phyloP scores from a whole-genome alignment of 2,888 invertebrate genomes.

The Girardia tigrina region DNA sequence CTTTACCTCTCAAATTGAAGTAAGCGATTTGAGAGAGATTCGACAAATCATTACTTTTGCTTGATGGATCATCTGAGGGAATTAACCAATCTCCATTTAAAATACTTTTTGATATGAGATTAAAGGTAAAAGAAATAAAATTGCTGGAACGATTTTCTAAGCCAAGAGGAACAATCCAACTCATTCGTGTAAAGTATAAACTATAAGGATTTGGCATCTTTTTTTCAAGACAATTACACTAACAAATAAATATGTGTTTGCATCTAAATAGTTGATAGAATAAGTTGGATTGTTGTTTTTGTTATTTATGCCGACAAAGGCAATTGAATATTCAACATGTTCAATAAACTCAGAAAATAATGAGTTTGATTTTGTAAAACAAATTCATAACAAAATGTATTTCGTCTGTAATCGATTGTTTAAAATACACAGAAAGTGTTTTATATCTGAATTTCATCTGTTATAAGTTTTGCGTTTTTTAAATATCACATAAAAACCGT shows the following conservation, averaged over 20 bases:
- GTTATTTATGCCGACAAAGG: neutral
- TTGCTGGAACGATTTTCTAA: neutral
- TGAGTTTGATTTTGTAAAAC: no score
- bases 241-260: neutral
- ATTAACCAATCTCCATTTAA: neutral
- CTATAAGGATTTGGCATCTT: neutral
- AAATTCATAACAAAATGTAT: no score
- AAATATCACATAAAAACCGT: no score
- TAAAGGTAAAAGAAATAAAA: neutral
- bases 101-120: neutral
- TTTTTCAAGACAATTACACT: neutral
- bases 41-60: neutral
- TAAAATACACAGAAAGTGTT: no score
- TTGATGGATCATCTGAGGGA: neutral
- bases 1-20: neutral
- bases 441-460: no score
- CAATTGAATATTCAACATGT: neutral
- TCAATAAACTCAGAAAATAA: no score
- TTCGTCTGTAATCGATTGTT: no score
- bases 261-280: neutral
- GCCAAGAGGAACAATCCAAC: neutral
- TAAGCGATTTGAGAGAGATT: neutral
- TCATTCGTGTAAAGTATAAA: neutral
- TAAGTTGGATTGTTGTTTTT: neutral
- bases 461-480: no score